A percentile compares a stretch with the other conserved stretches of the same genome.
Conservation (phyloP, 2,113 vertebrate species). For the Turnix velox region DNA sequence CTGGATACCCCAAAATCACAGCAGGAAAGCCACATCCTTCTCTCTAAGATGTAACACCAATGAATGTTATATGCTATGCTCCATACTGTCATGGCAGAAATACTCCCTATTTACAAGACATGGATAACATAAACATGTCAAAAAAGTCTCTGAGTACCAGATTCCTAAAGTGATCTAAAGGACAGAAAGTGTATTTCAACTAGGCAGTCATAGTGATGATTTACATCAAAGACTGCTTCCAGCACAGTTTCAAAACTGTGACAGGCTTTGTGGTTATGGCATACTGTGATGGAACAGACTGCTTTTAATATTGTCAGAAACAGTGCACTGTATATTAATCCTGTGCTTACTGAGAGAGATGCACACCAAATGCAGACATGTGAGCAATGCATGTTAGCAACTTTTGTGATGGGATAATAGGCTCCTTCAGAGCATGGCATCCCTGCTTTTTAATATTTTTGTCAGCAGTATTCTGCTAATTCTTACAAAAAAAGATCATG, state of each 20-base stretch:
- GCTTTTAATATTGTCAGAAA: not conserved
- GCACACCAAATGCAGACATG: not conserved
- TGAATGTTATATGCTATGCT: rapidly evolving
- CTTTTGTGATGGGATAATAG: not conserved
- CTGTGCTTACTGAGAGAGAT: not conserved
- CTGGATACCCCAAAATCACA: not conserved
- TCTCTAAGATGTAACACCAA: not conserved
- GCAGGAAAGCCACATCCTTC: not conserved
- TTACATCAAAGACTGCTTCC: not conserved
- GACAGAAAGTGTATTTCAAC: not conserved
- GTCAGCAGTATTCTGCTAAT: not conserved
- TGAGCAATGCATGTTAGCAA: not conserved
- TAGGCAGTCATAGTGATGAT: not conserved
- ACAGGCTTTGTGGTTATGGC: not conserved
- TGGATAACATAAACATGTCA: not conserved
- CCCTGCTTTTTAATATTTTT: not conserved
- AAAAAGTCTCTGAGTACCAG: not conserved
- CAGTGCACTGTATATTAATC: not conserved
- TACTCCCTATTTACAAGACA: not conserved
- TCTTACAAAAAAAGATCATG: not conserved
- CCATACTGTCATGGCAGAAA: not conserved
- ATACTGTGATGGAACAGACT: not conserved
- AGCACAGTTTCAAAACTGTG: not conserved
- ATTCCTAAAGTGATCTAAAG: not conserved
- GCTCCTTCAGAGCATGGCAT: not conserved